These are phyloP conservation scores for Amphipoea oculea DNA, from an alignment of 2,888 invertebrate species.

Conservation along the genomic window DNA sequence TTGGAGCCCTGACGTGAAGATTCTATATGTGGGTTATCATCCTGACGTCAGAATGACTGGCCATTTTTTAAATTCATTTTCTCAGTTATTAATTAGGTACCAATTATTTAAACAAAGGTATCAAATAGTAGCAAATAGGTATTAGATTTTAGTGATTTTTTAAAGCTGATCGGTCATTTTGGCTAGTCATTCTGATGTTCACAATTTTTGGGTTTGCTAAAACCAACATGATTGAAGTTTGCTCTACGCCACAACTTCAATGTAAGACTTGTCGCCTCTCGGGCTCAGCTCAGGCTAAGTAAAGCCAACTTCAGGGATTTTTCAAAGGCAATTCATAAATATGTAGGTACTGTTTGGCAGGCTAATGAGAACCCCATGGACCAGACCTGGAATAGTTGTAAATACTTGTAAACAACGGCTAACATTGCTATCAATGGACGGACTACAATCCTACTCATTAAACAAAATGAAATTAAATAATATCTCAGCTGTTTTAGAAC, in stretches of 20 bases:
- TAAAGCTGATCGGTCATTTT: too few species aligned
- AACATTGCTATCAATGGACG: not conserved
- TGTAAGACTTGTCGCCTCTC: not conserved
- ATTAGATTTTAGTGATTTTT: too few species aligned
- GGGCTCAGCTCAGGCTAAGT: not conserved
- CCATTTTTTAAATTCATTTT: too few species aligned
- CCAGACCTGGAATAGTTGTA: not conserved
- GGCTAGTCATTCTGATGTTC: too few species aligned
- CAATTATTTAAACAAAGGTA: too few species aligned
- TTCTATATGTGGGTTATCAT: too few species aligned
- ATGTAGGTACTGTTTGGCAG: not conserved
- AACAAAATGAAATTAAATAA: not conserved
- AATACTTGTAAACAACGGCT: not conserved
- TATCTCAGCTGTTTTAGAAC: not conserved
- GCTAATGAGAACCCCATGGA: too few species aligned
- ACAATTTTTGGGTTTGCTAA: not conserved
- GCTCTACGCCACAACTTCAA: not conserved
- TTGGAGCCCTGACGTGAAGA: too few species aligned
- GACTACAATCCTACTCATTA: not conserved
- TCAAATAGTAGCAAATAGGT: too few species aligned
- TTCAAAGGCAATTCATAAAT: not conserved
- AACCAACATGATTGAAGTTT: not conserved
- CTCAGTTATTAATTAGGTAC: too few species aligned
- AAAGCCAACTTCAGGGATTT: not conserved
- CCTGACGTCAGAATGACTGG: too few species aligned